Percentiles rank a stretch among this genome's conserved stretches.
phyloP scores from a whole-genome alignment of 1,140 invertebrate species.

The Caerostris extrusa region DNA sequence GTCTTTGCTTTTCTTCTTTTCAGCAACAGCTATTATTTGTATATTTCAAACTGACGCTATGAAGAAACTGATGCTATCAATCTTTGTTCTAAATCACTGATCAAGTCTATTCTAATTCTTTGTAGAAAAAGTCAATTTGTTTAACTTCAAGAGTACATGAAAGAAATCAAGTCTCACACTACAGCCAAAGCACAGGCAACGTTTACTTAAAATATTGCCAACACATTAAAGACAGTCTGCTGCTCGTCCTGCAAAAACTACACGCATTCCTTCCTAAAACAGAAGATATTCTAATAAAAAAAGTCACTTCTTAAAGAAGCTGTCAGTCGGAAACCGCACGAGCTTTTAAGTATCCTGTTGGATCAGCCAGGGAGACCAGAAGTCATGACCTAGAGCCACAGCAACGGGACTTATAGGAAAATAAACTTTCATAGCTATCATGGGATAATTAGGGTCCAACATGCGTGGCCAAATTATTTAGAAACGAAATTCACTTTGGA shows the following conservation, averaged over 20 bases:
- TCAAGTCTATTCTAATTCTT: slow-evolving; percentile 2
- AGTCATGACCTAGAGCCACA: slow-evolving; percentile 68
- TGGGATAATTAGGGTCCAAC: slow-evolving; percentile 30
- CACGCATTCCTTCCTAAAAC: slow-evolving; percentile 32
- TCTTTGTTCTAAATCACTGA: not conserved
- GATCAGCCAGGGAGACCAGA: slow-evolving; percentile 62
- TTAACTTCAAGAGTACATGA: slow-evolving; percentile 22
- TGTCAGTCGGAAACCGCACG: not conserved
- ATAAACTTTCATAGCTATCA: slow-evolving; percentile 56
- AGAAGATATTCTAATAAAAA: not conserved
- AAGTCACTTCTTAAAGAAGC: not conserved
- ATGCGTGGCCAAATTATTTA: slow-evolving; percentile 45
- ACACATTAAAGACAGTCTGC: not conserved
- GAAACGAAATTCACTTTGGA: not conserved
- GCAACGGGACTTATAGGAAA: slow-evolving; percentile 71
- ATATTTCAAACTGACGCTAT: not conserved
- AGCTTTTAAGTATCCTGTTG: slow-evolving; percentile 23
- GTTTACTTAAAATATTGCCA: not conserved
- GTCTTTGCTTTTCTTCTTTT: not conserved
- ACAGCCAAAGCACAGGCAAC: slow-evolving; percentile 50
- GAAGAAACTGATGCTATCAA: not conserved
- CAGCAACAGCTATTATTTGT: not conserved
- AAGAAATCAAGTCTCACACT: slow-evolving; percentile 17
- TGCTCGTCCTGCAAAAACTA: slow-evolving; percentile 24
- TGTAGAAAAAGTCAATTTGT: not conserved